phyloP scores from a whole-genome alignment of 1,140 invertebrate genomes.

The Papilio helenus region DNA sequence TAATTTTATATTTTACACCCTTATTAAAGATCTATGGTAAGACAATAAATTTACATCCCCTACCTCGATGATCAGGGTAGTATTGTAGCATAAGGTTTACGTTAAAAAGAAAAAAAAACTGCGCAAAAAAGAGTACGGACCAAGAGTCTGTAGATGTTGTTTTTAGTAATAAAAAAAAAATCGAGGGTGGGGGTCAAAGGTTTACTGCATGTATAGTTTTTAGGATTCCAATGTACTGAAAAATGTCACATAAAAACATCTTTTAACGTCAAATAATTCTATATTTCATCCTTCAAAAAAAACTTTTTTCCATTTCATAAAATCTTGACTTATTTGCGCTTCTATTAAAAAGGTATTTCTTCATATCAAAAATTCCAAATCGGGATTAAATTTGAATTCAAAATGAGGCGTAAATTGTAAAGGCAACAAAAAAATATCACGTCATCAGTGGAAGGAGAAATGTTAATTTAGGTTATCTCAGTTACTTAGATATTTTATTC shows the following conservation, averaged over 20 bases:
- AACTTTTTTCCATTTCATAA: background rate
- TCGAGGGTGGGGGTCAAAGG: too few relatives aligned
- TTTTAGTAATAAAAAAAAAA: too few relatives aligned
- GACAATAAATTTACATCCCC: background rate
- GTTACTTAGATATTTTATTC: background rate
- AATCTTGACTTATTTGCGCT: conserved; percentile 5
- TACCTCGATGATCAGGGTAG: too few relatives aligned
- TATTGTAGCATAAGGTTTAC: too few relatives aligned
- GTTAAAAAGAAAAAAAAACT: too few relatives aligned
- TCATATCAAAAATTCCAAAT: conserved; percentile 3
- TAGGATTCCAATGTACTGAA: too few relatives aligned
- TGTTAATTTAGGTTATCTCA: background rate
- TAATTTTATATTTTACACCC: background rate
- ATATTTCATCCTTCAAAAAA: background rate
- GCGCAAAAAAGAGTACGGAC: too few relatives aligned
- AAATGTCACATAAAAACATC: too few relatives aligned
- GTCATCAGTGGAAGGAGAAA: background rate
- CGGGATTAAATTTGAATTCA: conserved; percentile 21
- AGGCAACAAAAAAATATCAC: conserved; percentile 14
- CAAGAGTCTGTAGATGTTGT: too few relatives aligned
- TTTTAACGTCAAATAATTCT: too few relatives aligned
- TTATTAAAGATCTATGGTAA: background rate
- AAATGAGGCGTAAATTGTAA: conserved; percentile 16
- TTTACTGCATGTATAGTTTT: too few relatives aligned
- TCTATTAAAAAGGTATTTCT: conserved; percentile 7